A percentile compares a stretch with the other conserved stretches of the same genome.
phyloP scores from a whole-genome alignment of 2,888 invertebrate species.

The Noctua janthe region DNA sequence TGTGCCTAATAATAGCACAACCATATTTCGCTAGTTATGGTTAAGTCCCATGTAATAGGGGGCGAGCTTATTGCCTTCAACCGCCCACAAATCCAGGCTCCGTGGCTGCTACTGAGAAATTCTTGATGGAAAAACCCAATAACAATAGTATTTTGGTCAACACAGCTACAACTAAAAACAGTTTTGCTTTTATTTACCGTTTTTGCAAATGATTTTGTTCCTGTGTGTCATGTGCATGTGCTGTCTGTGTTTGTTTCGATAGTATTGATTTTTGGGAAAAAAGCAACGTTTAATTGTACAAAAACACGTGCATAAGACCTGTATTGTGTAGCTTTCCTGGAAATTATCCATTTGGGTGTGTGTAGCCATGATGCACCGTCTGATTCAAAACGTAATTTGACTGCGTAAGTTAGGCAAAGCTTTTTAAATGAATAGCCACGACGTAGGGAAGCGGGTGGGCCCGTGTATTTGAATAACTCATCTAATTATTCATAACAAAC shows the following conservation, averaged over 20 bases:
- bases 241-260: not conserved
- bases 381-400: not conserved
- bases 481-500: not conserved
- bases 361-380: constrained; percentile 8
- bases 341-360: not conserved
- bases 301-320: not conserved
- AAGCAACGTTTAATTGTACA: not conserved
- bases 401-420: not conserved
- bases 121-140: no score
- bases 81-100: no score
- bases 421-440: not conserved
- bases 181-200: not conserved
- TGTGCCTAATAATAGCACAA: not conserved
- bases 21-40: not conserved
- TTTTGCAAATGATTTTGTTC: not conserved
- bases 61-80: not conserved
- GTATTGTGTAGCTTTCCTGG: not conserved
- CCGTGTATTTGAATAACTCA: not conserved
- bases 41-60: no score
- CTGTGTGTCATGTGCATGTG: no score
- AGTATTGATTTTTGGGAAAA: not conserved
- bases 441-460: not conserved
- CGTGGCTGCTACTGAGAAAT: no score
- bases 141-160: not conserved
- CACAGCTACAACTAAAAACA: not conserved